Conservation (phyloP, 1,140 invertebrate species). For the Drosophila lini region DNA sequence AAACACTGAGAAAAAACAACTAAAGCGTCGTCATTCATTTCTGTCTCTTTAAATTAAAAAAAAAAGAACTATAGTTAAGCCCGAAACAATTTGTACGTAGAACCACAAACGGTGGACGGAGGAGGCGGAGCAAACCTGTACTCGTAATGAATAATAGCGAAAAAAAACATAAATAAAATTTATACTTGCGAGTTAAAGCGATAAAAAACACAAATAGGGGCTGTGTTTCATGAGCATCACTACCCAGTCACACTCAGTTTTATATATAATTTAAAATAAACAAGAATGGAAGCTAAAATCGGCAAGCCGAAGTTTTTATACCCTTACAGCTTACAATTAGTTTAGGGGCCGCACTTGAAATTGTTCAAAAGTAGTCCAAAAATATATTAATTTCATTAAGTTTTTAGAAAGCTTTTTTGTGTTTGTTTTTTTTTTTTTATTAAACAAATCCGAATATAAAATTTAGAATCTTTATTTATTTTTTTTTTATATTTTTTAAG, state of each 20-base stretch:
- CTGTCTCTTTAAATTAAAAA: conserved; percentile 6
- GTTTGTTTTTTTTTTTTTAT: too few relatives aligned
- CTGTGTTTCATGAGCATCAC: conserved; percentile 11
- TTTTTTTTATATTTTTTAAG: too few relatives aligned
- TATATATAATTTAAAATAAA: conserved; percentile 52
- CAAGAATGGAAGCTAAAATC: not conserved
- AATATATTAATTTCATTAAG: too few relatives aligned
- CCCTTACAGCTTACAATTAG: too few relatives aligned
- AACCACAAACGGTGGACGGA: conserved; percentile 1
- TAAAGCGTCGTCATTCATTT: conserved; percentile 54
- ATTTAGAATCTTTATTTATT: too few relatives aligned
- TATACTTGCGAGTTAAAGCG: conserved; percentile 58
- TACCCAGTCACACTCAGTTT: conserved; percentile 43
- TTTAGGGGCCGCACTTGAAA: too few relatives aligned
- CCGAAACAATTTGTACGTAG: conserved; percentile 50
- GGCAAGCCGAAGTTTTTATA: too few relatives aligned
- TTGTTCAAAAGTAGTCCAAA: too few relatives aligned
- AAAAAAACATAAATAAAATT: conserved; percentile 41
- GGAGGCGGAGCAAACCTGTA: conserved; percentile 10
- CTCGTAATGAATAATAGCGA: conserved; percentile 40
- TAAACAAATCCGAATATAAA: too few relatives aligned
- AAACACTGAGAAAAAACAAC: conserved; percentile 62
- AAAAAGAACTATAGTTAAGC: conserved; percentile 43
- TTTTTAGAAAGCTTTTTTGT: too few relatives aligned
- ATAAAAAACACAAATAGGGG: conserved; percentile 18